Evolutionary conservation across 2,797 vertebrate genomes (phyloP).

Genomic region (Pampus argenteus): DNA sequence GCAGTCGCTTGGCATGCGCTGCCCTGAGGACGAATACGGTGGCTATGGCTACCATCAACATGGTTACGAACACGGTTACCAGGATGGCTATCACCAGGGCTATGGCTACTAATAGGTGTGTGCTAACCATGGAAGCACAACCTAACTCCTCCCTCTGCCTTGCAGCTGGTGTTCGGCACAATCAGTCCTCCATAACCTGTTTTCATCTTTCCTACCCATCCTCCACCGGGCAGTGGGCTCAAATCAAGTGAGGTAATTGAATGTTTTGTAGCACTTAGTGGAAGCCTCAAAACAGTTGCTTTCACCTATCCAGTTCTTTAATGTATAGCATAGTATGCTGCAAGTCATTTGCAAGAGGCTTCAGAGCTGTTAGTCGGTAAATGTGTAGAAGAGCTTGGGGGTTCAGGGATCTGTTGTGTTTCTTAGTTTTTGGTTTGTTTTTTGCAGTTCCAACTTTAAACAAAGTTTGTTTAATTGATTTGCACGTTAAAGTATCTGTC

Average conservation of each 20-base stretch:
- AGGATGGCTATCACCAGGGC: slow-evolving; percentile 94
- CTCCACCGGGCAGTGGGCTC: not conserved
- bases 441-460: slow-evolving; percentile 30
- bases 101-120: slow-evolving; percentile 89
- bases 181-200: slow-evolving; percentile 11
- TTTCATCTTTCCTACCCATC: slow-evolving; percentile 21
- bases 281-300: slow-evolving; percentile 42
- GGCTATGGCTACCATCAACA: slow-evolving; percentile 97
- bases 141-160: slow-evolving; percentile 20
- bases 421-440: slow-evolving; percentile 35
- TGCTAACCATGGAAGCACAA: slow-evolving; percentile 21
- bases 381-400: slow-evolving; percentile 18
- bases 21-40: slow-evolving; percentile 96
- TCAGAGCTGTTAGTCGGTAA: slow-evolving; percentile 25
- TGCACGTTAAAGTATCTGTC: slow-evolving; percentile 45
- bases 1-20: slow-evolving; percentile 97
- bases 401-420: slow-evolving; percentile 44
- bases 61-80: slow-evolving; percentile 95
- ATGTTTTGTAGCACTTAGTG: slow-evolving; percentile 72
- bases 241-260: slow-evolving; percentile 33
- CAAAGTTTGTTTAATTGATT: slow-evolving; percentile 45
- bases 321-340: slow-evolving; percentile 22
- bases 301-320: slow-evolving; percentile 46
- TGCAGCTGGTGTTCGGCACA: not conserved
- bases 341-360: slow-evolving; percentile 2